Evolutionary conservation across 2,113 vertebrate species (phyloP).

Genomic region (Jacana jacana): DNA sequence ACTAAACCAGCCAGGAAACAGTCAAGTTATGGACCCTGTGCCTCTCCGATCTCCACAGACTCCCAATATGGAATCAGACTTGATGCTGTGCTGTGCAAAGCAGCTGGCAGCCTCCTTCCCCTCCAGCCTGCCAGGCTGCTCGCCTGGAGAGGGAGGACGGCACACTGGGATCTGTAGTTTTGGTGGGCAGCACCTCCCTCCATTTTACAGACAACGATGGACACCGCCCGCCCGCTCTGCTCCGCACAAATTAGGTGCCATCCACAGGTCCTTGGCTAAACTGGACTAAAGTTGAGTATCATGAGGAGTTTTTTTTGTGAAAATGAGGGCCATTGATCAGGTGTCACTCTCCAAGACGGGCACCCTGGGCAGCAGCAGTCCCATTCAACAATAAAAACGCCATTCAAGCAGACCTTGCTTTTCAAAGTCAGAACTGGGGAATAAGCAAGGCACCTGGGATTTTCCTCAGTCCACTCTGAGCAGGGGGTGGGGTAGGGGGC

Average conservation of each 20-base stretch:
- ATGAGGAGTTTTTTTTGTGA: not conserved
- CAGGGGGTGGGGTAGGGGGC: too few species aligned
- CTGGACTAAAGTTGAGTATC: not conserved
- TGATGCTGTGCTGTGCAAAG: not conserved
- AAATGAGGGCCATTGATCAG: not conserved
- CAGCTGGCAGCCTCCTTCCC: not conserved
- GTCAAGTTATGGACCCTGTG: not conserved
- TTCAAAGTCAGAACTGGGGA: not conserved
- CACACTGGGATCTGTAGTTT: not conserved
- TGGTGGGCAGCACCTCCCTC: not conserved
- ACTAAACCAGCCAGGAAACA: not conserved
- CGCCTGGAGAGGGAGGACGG: rapidly evolving
- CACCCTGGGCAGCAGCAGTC: not conserved
- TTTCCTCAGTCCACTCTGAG: not conserved
- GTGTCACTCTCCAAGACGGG: not conserved
- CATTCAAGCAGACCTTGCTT: not conserved
- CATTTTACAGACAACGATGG: not conserved
- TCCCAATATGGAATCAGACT: not conserved
- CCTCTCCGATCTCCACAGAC: not conserved
- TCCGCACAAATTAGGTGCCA: not conserved
- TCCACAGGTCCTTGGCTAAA: not conserved
- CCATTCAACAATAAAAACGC: not conserved
- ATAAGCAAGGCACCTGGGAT: not conserved
- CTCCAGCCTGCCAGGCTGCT: rapidly evolving
- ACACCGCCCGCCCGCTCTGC: rapidly evolving